Evolutionary conservation across 2,888 invertebrate species (phyloP), one percentile per base, ranked within the genome.

Genomic region (Dermolepida albohirtum): DNA sequence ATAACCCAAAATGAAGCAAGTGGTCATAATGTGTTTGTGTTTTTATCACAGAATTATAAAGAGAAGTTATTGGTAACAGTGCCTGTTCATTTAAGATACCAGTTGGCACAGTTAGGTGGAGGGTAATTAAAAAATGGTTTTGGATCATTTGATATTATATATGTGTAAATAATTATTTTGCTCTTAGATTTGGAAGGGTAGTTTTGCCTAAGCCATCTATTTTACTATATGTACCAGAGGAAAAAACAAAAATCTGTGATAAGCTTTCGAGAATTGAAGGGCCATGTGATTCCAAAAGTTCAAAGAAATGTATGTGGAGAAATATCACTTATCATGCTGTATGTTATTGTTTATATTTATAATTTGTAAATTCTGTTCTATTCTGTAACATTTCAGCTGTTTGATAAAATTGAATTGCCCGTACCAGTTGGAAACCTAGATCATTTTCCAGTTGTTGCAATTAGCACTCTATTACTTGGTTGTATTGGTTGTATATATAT

Each of bases 81-180:
- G 50, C 86, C 86, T 5, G 79, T 86, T 50, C 85, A 86, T 77
- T 79, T 85, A 65, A 75, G 86, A 34, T 86, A 86, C 73, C 86
- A 86, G 71, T 80, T 82, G 66, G 82, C 85, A 12, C 81, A 82
- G 69, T 81, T 84, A 47, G 79, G 81, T 67, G 84, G 85, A 68
- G 84, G 84, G 75, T 85, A 77, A 70, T 34, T 34, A 6, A 34
- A 5, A 34, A 2, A 34, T 34, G 6, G 34, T 34, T 2, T 8
- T 8, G 34, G 34, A 22, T 22, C 22, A 4, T 22, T 22, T 22
- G 22, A 22, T 22, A 22, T 2, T 22, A 4, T 22, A 22, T 29
- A 34, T 34, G 10, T 22, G 1, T 63, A 29, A 29, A 50, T 27
- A 40, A n/a, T 62, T 64, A 51, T 68, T 57, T 59, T 67, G 66